Conservation (phyloP, 2,113 vertebrate genomes). For the Falcunculus frontatus region DNA sequence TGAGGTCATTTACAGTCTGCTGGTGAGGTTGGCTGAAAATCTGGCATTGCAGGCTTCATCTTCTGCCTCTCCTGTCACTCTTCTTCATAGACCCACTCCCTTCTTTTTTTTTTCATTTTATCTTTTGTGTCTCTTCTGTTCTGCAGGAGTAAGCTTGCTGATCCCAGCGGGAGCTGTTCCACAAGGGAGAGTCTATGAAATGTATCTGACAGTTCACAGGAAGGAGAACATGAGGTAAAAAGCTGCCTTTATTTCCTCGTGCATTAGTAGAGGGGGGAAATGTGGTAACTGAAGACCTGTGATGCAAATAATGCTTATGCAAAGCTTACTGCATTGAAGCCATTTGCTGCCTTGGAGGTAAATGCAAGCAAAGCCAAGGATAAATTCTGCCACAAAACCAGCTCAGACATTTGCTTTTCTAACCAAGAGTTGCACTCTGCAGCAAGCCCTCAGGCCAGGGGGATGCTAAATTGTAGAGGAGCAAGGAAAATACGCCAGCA, state of each 20-base stretch:
- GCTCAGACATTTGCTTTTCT: not conserved
- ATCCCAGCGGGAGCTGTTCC: constrained; percentile 94
- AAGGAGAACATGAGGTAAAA: constrained; percentile 95
- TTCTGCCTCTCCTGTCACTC: not conserved
- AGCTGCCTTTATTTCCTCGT: not conserved
- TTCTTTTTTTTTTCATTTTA: not conserved
- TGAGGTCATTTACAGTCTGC: not conserved
- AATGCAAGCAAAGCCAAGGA: not conserved
- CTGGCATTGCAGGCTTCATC: not conserved
- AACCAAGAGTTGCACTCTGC: not conserved
- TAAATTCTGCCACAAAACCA: not conserved
- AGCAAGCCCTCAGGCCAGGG: not conserved
- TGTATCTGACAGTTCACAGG: constrained; percentile 98
- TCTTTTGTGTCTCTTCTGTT: constrained; percentile 34
- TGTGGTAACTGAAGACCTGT: not conserved
- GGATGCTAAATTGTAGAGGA: not conserved
- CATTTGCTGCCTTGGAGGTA: not conserved
- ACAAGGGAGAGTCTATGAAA: constrained; percentile 96
- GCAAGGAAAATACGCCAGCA: not conserved
- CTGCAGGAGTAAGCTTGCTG: constrained; percentile 92
- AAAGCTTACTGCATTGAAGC: not conserved
- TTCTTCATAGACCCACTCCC: not conserved
- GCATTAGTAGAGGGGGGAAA: not conserved
- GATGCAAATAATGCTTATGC: not conserved
- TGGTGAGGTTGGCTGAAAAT: not conserved